A percentile compares a stretch with the other conserved stretches of the same genome.
Evolutionary conservation across 2,113 vertebrate species (phyloP).

Genomic region (Maccullochella peelii): DNA sequence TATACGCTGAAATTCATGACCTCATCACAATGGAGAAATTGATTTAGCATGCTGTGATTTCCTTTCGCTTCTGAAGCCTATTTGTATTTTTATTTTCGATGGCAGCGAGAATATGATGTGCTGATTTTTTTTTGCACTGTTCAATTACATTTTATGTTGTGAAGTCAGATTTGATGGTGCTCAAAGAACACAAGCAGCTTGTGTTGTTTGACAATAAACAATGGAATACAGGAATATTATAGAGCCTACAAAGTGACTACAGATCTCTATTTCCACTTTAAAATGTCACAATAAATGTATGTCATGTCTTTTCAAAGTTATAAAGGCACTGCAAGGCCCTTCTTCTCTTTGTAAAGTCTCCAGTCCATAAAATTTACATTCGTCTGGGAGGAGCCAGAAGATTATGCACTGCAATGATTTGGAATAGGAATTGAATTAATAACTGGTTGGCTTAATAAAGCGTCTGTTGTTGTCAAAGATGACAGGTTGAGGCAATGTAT

Average conservation of each 20-base stretch:
- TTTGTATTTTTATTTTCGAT: conserved; percentile 70
- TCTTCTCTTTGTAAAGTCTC: conserved; percentile 35
- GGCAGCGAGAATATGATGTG: conserved; percentile 65
- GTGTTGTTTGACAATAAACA: conserved; percentile 53
- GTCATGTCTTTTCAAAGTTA: conserved; percentile 34
- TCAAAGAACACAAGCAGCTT: conserved; percentile 49
- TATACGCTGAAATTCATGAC: conserved; percentile 80
- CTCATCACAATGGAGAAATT: conserved; percentile 81
- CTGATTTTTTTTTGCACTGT: conserved; percentile 52
- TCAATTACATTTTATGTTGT: conserved; percentile 64
- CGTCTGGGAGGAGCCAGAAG: conserved; percentile 43
- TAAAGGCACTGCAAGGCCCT: conserved; percentile 13
- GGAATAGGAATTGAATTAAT: conserved; percentile 65
- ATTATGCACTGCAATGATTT: conserved; percentile 61
- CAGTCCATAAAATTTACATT: conserved; percentile 55
- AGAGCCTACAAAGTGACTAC: conserved; percentile 25
- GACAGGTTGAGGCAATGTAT: conserved; percentile 70
- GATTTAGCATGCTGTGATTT: conserved; percentile 80
- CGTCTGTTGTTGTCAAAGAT: conserved; percentile 71
- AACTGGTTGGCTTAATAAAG: conserved; percentile 66
- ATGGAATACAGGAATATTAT: conserved; percentile 42
- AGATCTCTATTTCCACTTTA: conserved; percentile 43
- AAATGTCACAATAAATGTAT: conserved; percentile 54
- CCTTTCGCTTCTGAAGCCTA: conserved; percentile 62
- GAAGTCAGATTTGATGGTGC: conserved; percentile 62